Conservation (phyloP, 2,113 vertebrate species). For the Machaerirhynchus nigripectus region DNA sequence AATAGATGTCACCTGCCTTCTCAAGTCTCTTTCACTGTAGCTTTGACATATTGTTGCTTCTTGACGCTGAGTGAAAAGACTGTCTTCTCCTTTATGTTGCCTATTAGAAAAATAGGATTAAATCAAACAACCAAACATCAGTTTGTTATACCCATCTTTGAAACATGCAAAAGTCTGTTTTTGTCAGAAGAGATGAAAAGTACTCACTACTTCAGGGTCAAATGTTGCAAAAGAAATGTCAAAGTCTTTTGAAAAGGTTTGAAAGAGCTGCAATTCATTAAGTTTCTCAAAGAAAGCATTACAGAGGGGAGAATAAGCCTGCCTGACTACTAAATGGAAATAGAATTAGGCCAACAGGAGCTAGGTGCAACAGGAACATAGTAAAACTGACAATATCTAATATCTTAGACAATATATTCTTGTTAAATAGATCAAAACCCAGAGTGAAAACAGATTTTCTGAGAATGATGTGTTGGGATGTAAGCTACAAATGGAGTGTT, state of each 20-base stretch:
- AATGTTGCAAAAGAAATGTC: not conserved
- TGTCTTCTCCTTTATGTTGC: not conserved
- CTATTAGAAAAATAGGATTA: not conserved
- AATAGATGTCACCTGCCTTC: not conserved
- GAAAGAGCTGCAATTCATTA: not conserved
- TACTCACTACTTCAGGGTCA: not conserved
- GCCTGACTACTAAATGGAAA: not conserved
- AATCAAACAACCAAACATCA: not conserved
- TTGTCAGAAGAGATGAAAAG: not conserved
- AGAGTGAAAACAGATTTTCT: not conserved
- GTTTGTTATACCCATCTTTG: not conserved
- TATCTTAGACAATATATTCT: not conserved
- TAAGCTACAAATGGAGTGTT: not conserved
- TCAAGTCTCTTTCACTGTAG: not conserved
- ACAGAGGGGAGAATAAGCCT: not conserved
- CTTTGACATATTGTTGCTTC: not conserved
- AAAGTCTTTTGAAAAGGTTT: not conserved
- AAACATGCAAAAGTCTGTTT: not conserved
- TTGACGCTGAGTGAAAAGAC: not conserved
- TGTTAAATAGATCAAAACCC: not conserved
- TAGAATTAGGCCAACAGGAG: not conserved
- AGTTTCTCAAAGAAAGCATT: not conserved
- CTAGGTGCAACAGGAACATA: not conserved
- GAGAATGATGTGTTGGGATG: not conserved
- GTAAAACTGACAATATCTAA: not conserved